Percentiles rank a stretch among this genome's conserved stretches.
Evolutionary conservation across 2,797 vertebrate species (phyloP).

Genomic region (Ataeniobius toweri): DNA sequence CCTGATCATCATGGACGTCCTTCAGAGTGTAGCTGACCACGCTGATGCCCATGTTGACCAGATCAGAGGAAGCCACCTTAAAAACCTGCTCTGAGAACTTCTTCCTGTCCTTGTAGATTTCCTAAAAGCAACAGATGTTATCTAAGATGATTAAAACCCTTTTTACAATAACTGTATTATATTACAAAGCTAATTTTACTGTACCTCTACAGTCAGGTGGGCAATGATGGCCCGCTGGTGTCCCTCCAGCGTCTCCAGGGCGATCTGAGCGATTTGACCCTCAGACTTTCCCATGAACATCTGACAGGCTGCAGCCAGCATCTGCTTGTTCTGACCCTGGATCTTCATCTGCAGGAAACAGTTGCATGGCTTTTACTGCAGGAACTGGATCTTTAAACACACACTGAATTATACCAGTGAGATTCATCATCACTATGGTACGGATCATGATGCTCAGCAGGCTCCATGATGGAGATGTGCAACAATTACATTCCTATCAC

Average conservation of each 20-base stretch:
- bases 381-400: neutral
- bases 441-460: neutral
- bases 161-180: neutral
- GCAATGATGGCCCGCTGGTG: conserved; percentile 95
- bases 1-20: conserved; percentile 94
- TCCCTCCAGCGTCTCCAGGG: conserved; percentile 91
- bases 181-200: neutral
- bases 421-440: neutral
- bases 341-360: conserved; percentile 87
- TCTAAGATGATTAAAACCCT: too few species aligned
- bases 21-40: conserved; percentile 95
- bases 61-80: conserved; percentile 92
- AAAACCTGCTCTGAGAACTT: conserved; percentile 96
- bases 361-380: neutral
- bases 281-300: conserved; percentile 96
- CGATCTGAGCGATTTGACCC: conserved; percentile 88
- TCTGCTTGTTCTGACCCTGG: conserved; percentile 95
- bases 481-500: neutral
- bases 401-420: neutral
- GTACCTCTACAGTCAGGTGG: conserved; percentile 92
- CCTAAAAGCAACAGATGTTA: conserved; percentile 68
- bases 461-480: neutral
- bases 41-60: conserved; percentile 95
- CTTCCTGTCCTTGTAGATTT: conserved; percentile 95
- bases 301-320: conserved; percentile 92